Percentiles rank a stretch among this genome's conserved stretches.
Evolutionary conservation across 2,113 vertebrate genomes (phyloP).

Genomic region (Tyrannus savana): DNA sequence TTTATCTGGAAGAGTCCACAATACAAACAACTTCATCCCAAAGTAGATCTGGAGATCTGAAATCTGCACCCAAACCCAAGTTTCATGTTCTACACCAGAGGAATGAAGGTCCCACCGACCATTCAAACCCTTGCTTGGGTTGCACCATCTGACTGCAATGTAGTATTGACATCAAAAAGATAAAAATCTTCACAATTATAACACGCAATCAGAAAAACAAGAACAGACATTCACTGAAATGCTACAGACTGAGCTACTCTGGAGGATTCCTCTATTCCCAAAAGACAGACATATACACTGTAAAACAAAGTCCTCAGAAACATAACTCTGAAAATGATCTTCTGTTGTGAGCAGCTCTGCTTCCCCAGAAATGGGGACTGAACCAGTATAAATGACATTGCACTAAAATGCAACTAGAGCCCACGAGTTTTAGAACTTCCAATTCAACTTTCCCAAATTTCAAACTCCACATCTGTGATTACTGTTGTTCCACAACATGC

Average conservation of each 20-base stretch:
- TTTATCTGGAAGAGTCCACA: neutral
- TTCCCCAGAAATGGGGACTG: neutral
- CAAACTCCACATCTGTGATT: neutral
- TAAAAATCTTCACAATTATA: neutral
- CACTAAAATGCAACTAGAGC: neutral
- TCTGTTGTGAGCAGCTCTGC: neutral
- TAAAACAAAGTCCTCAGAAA: neutral
- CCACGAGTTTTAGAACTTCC: neutral
- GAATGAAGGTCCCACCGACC: neutral
- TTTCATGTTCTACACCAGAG: neutral
- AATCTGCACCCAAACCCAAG: neutral
- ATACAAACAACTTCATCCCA: neutral
- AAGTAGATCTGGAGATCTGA: neutral
- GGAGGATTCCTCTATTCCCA: neutral
- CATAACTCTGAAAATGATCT: neutral
- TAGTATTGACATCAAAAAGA: neutral
- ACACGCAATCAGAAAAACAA: neutral
- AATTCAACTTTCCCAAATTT: neutral
- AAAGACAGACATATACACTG: accelerated
- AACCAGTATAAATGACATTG: neutral
- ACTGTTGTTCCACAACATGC: neutral
- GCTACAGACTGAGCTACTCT: neutral
- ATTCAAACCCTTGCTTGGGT: neutral
- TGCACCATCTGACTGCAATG: neutral
- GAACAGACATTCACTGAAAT: neutral